Evolutionary conservation across 2,797 vertebrate species (phyloP), one percentile per base, ranked within the genome.

Genomic region (Apogon talboti): DNA sequence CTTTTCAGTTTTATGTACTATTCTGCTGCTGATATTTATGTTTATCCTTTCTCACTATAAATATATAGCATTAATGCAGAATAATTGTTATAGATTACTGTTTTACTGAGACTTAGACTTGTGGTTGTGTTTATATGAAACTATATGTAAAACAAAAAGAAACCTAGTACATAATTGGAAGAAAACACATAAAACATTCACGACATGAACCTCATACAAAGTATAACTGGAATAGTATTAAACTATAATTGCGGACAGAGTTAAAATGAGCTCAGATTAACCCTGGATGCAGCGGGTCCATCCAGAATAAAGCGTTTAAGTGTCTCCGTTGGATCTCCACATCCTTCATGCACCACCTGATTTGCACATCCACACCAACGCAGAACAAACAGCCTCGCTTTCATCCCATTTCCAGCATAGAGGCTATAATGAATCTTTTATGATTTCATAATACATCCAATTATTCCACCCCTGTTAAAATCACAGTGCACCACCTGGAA

Each of bases 391-490:
- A 81, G 66, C 77, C 66, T 55, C 62, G 2, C 83, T 78, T 76
- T 86, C 78, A 76, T 88, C 79, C 79, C 80, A 79, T 90, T 89
- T 91, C 88, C 87, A 74, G 86, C 84, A 84, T 63, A 61, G 70
- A 56, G 6, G 77, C 58, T 78, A 52, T 87, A 88, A 89, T 92
- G 89, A 90, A 91, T 92, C 88, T 91, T 91, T 90, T 84, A 91
- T 88, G 88, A 87, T 89, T 89, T 89, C 86, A 86, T 89, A 90
- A 90, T 90, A 90, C 84, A 83, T 79, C 83, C 79, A 88, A 87
- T 91, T 90, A 89, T 87, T 81, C 81, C 82, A 81, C 49, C 82
- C 65, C 76, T 88, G 81, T 85, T 87, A 84, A 85, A 91, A 88
- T 88, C 84, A 82, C 78, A 84, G 74, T 43, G 75, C 80, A 69